phyloP scores from a whole-genome alignment of 1,140 invertebrate genomes.

The Leptoteleia sp. region DNA sequence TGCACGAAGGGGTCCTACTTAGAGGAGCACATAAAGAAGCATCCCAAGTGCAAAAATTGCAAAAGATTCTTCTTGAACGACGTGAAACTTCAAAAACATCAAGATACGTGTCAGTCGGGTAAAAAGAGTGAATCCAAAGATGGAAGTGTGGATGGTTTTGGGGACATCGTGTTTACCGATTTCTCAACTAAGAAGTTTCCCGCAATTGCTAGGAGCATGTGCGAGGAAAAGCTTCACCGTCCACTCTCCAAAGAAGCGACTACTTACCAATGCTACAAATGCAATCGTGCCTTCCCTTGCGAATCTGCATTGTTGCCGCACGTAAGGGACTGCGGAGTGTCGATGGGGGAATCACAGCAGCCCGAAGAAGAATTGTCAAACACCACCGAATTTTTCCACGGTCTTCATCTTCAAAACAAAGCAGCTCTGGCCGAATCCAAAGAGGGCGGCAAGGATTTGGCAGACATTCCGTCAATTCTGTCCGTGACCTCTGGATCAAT shows the following conservation, averaged over 20 bases:
- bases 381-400: slow-evolving; percentile 90
- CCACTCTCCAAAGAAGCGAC: slow-evolving; percentile 83
- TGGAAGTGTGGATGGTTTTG: slow-evolving; percentile 83
- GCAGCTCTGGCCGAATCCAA: slow-evolving; percentile 77
- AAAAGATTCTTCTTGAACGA: slow-evolving; percentile 86
- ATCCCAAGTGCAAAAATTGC: slow-evolving; percentile 86
- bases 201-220: slow-evolving; percentile 87
- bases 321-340: slow-evolving; percentile 81
- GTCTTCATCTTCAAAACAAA: slow-evolving; percentile 88
- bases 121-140: slow-evolving; percentile 76
- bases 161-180: slow-evolving; percentile 89
- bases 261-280: slow-evolving; percentile 87
- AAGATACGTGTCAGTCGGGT: slow-evolving; percentile 82
- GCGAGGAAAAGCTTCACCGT: slow-evolving; percentile 86
- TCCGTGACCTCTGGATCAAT: slow-evolving; percentile 86
- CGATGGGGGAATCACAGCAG: slow-evolving; percentile 15
- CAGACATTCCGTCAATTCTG: slow-evolving; percentile 92
- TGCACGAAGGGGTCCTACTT: slow-evolving; percentile 83
- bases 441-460: slow-evolving; percentile 86
- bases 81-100: slow-evolving; percentile 86
- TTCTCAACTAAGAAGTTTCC: slow-evolving; percentile 90
- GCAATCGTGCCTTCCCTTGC: slow-evolving; percentile 88
- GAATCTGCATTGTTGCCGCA: slow-evolving; percentile 86
- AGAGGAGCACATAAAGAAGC: slow-evolving; percentile 87
- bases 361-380: slow-evolving; percentile 81